Conservation (phyloP, 2,797 vertebrate genomes). For the Gambelia wislizenii region DNA sequence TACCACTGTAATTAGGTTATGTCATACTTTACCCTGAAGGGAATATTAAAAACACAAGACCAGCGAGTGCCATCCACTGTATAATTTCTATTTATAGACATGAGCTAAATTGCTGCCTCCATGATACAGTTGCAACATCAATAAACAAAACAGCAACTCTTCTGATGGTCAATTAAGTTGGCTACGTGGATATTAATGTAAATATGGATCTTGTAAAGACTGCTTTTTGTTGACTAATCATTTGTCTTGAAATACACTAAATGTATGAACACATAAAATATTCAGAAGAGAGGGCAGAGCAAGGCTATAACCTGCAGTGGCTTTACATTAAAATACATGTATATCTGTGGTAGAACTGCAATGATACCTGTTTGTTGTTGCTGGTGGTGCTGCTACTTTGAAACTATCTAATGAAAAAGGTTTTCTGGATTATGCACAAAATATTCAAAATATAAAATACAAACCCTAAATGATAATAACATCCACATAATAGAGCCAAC, state of each 20-base stretch:
- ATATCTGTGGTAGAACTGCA: not conserved
- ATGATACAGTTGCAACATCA: constrained; percentile 69
- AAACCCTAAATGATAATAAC: too few relatives aligned
- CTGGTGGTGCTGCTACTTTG: too few relatives aligned
- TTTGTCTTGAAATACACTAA: constrained; percentile 51
- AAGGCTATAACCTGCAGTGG: not conserved
- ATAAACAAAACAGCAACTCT: constrained; percentile 61
- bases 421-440: too few relatives aligned
- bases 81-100: constrained; percentile 76
- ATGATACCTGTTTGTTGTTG: too few relatives aligned
- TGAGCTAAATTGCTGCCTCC: constrained; percentile 72
- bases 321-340: constrained; percentile 3
- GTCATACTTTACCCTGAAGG: constrained; percentile 74
- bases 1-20: constrained; percentile 79
- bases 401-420: too few relatives aligned
- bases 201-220: constrained; percentile 60
- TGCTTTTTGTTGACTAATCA: constrained; percentile 62
- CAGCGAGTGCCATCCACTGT: constrained; percentile 62
- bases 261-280: constrained; percentile 29
- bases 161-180: constrained; percentile 68
- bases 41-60: constrained; percentile 77
- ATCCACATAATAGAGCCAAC: too few relatives aligned
- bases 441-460: not conserved
- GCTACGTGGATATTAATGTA: constrained; percentile 66
- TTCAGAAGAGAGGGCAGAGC: constrained; percentile 18